A percentile compares a stretch with the other conserved stretches of the same genome.
Evolutionary conservation across 2,888 invertebrate species (phyloP).

Genomic region (Callinectes sapidus): DNA sequence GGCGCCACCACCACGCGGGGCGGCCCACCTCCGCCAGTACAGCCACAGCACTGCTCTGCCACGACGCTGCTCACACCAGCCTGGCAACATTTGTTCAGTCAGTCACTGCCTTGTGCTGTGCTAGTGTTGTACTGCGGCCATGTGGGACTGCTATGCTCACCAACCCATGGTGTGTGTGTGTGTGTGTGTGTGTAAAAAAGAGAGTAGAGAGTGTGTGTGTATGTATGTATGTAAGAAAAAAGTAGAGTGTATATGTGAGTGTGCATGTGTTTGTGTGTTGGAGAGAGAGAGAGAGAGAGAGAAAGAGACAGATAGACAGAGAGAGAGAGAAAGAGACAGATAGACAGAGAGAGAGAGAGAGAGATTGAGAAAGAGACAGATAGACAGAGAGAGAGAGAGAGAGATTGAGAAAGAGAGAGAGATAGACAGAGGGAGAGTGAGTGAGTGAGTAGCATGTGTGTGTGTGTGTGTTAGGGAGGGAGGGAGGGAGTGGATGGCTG

Average conservation of each 20-base stretch:
- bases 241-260: neutral
- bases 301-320: no score
- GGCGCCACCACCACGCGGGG: neutral
- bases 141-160: neutral
- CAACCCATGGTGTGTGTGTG: no score
- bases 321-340: no score
- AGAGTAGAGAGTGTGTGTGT: no score
- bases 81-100: neutral
- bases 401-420: no score
- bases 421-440: no score
- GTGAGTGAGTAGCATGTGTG: no score
- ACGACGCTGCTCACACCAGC: neutral
- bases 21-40: neutral
- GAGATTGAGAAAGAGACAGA: no score
- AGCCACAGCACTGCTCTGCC: neutral
- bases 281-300: neutral
- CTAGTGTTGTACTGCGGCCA: neutral
- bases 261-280: neutral
- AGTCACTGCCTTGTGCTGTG: neutral
- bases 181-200: no score
- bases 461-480: neutral
- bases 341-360: no score
- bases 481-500: neutral
- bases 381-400: no score
- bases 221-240: no score